phyloP scores from a whole-genome alignment of 2,888 invertebrate species.

The Coronaproctus castanopsis region DNA sequence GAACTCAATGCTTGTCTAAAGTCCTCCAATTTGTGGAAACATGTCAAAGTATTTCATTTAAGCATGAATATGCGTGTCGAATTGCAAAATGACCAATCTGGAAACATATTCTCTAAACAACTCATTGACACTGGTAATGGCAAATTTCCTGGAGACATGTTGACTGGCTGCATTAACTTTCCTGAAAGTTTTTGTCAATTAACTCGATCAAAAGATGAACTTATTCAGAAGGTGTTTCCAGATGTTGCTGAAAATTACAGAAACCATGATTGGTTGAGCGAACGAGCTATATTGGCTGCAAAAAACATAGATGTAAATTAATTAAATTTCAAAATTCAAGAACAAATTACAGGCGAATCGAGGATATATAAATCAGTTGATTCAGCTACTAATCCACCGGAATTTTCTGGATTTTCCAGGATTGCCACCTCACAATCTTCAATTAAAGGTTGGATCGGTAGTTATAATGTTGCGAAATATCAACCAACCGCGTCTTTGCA shows the following conservation, averaged over 20 bases:
- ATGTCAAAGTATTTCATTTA: neutral
- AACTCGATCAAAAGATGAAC: neutral
- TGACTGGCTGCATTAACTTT: neutral
- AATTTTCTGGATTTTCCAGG: too few relatives aligned
- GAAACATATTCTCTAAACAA: neutral
- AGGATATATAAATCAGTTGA: too few relatives aligned
- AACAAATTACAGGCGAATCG: too few relatives aligned
- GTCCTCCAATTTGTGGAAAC: conserved; percentile 17
- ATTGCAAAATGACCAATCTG: neutral
- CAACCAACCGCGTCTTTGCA: too few relatives aligned
- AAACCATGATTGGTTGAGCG: too few relatives aligned
- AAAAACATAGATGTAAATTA: too few relatives aligned
- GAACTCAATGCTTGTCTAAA: conserved; percentile 20
- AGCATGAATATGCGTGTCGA: neutral
- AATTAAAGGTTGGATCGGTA: too few relatives aligned
- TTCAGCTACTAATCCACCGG: too few relatives aligned
- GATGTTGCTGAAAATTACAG: neutral
- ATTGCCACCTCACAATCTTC: too few relatives aligned
- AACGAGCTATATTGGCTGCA: too few relatives aligned
- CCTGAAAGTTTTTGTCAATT: neutral
- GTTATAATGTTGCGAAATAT: too few relatives aligned
- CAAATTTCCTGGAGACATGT: neutral
- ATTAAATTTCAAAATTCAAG: too few relatives aligned
- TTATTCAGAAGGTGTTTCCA: neutral
- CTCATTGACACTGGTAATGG: neutral